These are phyloP conservation scores for Anthoptus insignis DNA, from an alignment of 2,888 invertebrate genomes.

Conservation along the genomic window DNA sequence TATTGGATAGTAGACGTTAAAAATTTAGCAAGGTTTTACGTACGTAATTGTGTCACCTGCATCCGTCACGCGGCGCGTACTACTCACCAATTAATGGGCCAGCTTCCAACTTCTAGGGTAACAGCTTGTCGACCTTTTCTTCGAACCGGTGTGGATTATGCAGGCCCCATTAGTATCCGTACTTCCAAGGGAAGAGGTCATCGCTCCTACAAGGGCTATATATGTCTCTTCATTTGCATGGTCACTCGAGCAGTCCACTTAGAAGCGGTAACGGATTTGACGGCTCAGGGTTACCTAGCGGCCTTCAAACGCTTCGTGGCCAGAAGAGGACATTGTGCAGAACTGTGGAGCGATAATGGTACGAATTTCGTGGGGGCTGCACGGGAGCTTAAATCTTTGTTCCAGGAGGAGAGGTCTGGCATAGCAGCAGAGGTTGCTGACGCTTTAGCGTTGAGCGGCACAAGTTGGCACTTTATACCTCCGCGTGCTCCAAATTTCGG, in stretches of 20 bases:
- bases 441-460: conserved; percentile 17
- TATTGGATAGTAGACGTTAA: conserved; percentile 20
- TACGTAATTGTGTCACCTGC: conserved; percentile 11
- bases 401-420: conserved; percentile 1
- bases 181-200: conserved; percentile 32
- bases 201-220: conserved; percentile 18
- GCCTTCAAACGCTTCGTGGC: conserved; percentile 47
- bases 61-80: conserved; percentile 8
- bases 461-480: conserved; percentile 38
- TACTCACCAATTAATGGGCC: conserved; percentile 45
- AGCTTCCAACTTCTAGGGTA: conserved; percentile 36
- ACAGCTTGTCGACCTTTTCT: conserved; percentile 29
- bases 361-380: conserved; percentile 44
- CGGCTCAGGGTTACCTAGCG: conserved; percentile 41
- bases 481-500: conserved; percentile 41
- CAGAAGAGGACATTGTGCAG: conserved; percentile 43
- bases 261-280: conserved; percentile 40
- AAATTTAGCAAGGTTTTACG: not conserved
- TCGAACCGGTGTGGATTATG: conserved; percentile 38
- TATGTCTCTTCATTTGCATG: conserved; percentile 25
- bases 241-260: conserved; percentile 42
- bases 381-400: conserved; percentile 29
- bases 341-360: conserved; percentile 47
- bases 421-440: conserved; percentile 24
- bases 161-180: conserved; percentile 39